Evolutionary conservation across 2,113 vertebrate species (phyloP).

Genomic region (Mohoua ochrocephala): DNA sequence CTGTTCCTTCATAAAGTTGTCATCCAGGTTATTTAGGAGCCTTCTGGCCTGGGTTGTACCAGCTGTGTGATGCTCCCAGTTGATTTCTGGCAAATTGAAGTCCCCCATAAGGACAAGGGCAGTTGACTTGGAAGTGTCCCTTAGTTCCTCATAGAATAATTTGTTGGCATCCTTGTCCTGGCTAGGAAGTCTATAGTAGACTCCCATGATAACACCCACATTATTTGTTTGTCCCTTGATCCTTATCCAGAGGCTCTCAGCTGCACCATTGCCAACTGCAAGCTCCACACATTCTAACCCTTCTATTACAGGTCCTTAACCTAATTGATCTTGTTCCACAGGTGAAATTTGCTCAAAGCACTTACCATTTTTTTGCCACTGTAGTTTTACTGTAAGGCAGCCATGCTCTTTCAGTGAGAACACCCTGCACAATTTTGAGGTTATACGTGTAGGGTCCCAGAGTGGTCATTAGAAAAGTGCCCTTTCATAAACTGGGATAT

Average conservation of each 20-base stretch:
- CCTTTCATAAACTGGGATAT: background rate
- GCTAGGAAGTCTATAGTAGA: background rate
- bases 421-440: rapidly evolving
- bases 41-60: background rate
- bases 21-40: background rate
- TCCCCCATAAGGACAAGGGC: background rate
- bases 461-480: background rate
- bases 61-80: background rate
- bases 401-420: background rate
- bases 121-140: background rate
- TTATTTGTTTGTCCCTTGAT: background rate
- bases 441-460: background rate
- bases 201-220: background rate
- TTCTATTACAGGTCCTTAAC: background rate
- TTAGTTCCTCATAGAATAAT: background rate
- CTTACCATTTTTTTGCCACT: background rate
- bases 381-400: background rate
- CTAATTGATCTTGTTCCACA: background rate
- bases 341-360: background rate
- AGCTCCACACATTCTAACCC: background rate
- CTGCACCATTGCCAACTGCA: background rate
- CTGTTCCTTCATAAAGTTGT: background rate
- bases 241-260: background rate
- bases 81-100: background rate
- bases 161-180: background rate